A percentile compares a stretch with the other conserved stretches of the same genome.
phyloP scores from a whole-genome alignment of 2,888 invertebrate species.

The Volucella inflata region DNA sequence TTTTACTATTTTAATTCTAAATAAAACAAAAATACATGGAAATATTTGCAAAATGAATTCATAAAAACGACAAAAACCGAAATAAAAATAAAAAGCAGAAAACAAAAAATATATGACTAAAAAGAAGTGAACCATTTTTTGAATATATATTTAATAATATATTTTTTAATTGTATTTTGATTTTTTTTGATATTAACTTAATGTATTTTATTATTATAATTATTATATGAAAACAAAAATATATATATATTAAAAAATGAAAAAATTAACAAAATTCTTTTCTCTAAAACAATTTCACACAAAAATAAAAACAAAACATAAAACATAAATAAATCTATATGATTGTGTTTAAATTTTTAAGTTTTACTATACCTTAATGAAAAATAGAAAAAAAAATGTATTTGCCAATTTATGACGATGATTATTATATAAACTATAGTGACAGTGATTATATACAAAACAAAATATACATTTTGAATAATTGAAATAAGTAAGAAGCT shows the following conservation, averaged over 20 bases:
- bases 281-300: constrained; percentile 8
- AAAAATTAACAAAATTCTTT: constrained; percentile 38
- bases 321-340: constrained; percentile 30
- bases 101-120: constrained; percentile 21
- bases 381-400: constrained; percentile 35
- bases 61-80: constrained; percentile 45
- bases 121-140: constrained; percentile 36
- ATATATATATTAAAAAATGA: constrained; percentile 37
- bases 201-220: constrained; percentile 67
- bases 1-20: constrained; percentile 67
- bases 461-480: constrained; percentile 64
- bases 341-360: constrained; percentile 52
- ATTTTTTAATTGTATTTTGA: constrained; percentile 63
- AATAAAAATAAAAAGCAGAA: constrained; percentile 35
- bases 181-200: constrained; percentile 72
- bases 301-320: background rate
- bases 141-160: constrained; percentile 85
- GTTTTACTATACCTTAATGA: constrained; percentile 27
- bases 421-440: constrained; percentile 59
- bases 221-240: constrained; percentile 61
- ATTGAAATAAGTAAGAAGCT: constrained; percentile 21
- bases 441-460: constrained; percentile 71
- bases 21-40: constrained; percentile 28
- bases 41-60: constrained; percentile 31
- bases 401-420: constrained; percentile 68